phyloP scores from a whole-genome alignment of 2,797 vertebrate genomes.

The Phaenicophaeus curvirostris region DNA sequence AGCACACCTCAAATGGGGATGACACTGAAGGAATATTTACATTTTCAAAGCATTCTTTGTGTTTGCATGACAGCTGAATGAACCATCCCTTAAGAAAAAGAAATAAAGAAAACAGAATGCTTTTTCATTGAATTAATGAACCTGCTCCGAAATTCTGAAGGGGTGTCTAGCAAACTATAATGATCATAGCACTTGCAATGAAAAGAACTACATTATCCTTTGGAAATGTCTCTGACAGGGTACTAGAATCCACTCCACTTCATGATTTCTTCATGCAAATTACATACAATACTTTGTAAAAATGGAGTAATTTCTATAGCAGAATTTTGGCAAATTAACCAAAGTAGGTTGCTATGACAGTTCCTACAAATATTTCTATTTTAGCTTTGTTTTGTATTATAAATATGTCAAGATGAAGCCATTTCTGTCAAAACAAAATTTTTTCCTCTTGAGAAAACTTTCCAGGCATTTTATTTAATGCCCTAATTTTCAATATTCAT shows the following conservation, averaged over 20 bases:
- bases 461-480: background rate
- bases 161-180: background rate
- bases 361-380: constrained; percentile 20
- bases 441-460: background rate
- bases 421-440: background rate
- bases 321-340: background rate
- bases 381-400: constrained; percentile 16
- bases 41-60: background rate
- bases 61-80: background rate
- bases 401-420: constrained; percentile 22
- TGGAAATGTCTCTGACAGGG: background rate
- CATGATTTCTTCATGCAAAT: background rate
- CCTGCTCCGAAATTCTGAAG: background rate
- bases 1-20: background rate
- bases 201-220: background rate
- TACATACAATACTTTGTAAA: background rate
- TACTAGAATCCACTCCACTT: background rate
- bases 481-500: background rate
- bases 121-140: background rate
- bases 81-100: background rate
- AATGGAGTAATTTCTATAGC: background rate
- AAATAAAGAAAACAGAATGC: background rate
- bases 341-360: constrained; percentile 16
- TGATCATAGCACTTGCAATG: background rate
- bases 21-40: background rate